Base-by-base conservation (phyloP, 1,140 invertebrate genomes). In the Drosophila virilis region DNA sequence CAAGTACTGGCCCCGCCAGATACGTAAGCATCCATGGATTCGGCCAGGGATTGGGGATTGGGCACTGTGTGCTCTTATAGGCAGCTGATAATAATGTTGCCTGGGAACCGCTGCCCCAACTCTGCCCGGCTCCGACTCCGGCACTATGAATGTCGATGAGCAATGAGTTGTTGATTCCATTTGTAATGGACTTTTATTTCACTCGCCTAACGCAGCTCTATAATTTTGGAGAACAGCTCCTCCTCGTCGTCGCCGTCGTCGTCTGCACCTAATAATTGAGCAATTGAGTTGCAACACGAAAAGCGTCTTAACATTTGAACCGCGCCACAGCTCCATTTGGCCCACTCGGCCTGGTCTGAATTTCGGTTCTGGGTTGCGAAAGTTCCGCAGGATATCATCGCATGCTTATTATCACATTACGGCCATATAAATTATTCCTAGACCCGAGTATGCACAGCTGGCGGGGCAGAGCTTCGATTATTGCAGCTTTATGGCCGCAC, bases 181-280 rank as follows among this genome's bases (percentile, higher is more conserved):
- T 88, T 89, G 84, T 90, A 90, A 89, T 89, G 61, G 84, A 89
- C 84, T 90, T 90, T 90, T 89, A 90, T 89, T 90, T 89, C 84
- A 84, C 85, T 89, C 76, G 77, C 64, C 83, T 69, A 88, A 77
- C 78, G 73, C 83, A 67, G 74, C 52, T 52, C 59, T 88, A 84
- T 88, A 84, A 89, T 88, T 89, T 89, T 57, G 38, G 72, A 51
- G 45, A 43, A 68, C 4, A 28, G 60, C 38, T 9, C 35, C 38
- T 10, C 8, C 9, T 38, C 6, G 54, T 22, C 8, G 12, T 8
- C 10, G 10, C 28, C 38, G 15, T 12, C 28, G 28, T 50, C 66
- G 45, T 58, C 75, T 67, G 77, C 78, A 86, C 75, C 83, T 82
- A 79, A 77, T 88, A 88, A 88, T 88, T 88, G 84, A 88, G 84